Percentiles rank a stretch among this genome's conserved stretches.
phyloP scores from a whole-genome alignment of 2,797 vertebrate genomes.

The Tiaroga cobitis region DNA sequence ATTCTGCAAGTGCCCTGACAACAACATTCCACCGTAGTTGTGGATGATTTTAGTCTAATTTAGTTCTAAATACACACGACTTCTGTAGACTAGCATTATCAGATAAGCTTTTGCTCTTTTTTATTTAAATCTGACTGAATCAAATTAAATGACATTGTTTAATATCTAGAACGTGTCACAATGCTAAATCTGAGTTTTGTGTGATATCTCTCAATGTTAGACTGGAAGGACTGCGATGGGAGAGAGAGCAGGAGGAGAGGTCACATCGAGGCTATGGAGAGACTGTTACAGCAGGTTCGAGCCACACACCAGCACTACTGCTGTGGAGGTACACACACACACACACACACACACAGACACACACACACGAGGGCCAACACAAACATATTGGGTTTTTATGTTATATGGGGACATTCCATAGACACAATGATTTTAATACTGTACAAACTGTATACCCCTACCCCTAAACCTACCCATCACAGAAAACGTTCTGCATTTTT shows the following conservation, averaged over 20 bases:
- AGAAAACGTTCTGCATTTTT: not conserved
- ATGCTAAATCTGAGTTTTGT: conserved; percentile 22
- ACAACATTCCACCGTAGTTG: not conserved
- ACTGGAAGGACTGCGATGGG: conserved; percentile 93
- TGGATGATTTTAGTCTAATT: not conserved
- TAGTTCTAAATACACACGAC: not conserved
- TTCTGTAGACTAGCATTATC: not conserved
- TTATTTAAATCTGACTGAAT: not conserved
- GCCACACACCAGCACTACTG: conserved; percentile 87
- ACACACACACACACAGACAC: conserved; percentile 4
- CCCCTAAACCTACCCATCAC: not conserved
- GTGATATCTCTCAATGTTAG: conserved; percentile 79
- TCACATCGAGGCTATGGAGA: conserved; percentile 91
- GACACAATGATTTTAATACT: too few relatives aligned
- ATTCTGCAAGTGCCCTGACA: not conserved
- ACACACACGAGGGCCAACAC: too few relatives aligned
- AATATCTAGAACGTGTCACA: not conserved
- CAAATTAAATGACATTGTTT: not conserved
- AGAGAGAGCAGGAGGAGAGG: conserved; percentile 85
- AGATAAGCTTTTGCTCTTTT: not conserved
- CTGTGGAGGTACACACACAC: conserved; percentile 78
- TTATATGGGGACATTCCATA: not conserved
- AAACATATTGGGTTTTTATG: too few relatives aligned
- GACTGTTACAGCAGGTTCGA: conserved; percentile 92
- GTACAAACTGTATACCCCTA: too few relatives aligned